phyloP scores from a whole-genome alignment of 2,797 vertebrate species.

The Rachycentron canadum region DNA sequence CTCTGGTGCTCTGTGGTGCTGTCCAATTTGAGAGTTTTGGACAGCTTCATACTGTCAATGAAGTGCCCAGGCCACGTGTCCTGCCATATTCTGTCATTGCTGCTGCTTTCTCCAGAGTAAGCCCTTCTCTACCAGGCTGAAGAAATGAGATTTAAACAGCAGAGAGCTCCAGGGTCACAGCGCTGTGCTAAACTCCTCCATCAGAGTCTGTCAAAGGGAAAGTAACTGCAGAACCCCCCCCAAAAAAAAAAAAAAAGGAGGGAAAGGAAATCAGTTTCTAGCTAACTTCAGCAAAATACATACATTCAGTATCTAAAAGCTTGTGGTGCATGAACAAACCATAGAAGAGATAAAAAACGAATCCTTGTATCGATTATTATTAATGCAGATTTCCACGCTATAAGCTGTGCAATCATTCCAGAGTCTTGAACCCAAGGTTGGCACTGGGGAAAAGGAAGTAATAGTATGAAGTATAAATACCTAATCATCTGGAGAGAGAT shows the following conservation, averaged over 20 bases:
- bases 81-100: constrained; percentile 48
- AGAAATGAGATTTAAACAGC: constrained; percentile 72
- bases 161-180: constrained; percentile 61
- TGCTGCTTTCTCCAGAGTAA: constrained; percentile 49
- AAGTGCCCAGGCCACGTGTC: constrained; percentile 40
- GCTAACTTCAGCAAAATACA: constrained; percentile 10
- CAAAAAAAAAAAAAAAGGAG: too few species aligned
- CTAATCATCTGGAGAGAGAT: constrained; percentile 58
- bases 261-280: constrained; percentile 19
- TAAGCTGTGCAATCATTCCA: constrained; percentile 29
- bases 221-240: constrained; percentile 23
- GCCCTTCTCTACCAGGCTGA: constrained; percentile 22
- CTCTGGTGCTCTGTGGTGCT: background rate
- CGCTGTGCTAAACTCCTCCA: constrained; percentile 43
- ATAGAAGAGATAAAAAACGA: background rate
- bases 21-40: constrained; percentile 5
- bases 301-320: constrained; percentile 14
- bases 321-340: constrained; percentile 19
- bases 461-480: constrained; percentile 49
- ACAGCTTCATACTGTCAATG: constrained; percentile 42
- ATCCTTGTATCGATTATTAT: constrained; percentile 35
- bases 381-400: constrained; percentile 41
- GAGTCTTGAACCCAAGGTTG: constrained; percentile 10
- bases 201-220: constrained; percentile 55
- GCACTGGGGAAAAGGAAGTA: constrained; percentile 24